Conservation (phyloP, 2,113 vertebrate species). For the Gobiocypris rarus region DNA sequence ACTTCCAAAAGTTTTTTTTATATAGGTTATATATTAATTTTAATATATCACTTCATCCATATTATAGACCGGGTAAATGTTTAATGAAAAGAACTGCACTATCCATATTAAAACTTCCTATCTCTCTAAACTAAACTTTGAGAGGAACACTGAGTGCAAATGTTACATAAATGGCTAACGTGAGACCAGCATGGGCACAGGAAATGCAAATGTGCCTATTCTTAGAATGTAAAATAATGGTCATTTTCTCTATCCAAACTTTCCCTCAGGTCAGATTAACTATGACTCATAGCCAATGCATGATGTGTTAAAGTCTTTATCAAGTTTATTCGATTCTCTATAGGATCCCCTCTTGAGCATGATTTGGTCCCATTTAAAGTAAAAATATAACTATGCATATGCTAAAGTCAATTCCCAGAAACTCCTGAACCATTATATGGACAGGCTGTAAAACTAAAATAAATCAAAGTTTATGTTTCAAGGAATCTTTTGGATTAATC, state of each 20-base stretch:
- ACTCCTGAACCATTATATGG: background rate
- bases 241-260: background rate
- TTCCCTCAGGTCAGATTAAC: background rate
- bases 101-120: background rate
- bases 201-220: background rate
- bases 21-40: too few species aligned
- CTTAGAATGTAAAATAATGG: conserved; percentile 5
- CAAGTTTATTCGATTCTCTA: background rate
- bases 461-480: too few species aligned
- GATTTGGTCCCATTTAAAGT: background rate
- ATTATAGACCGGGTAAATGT: background rate
- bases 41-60: background rate
- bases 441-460: too few species aligned
- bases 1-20: too few species aligned
- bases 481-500: background rate
- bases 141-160: background rate
- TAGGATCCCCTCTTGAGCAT: background rate
- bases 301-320: background rate
- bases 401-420: background rate
- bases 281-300: background rate
- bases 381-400: background rate
- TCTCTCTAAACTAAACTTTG: background rate
- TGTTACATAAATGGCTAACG: background rate
- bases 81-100: conserved; percentile 8
- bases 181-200: background rate